These are phyloP conservation scores for Brachyptera putata DNA, from an alignment of 2,888 invertebrate genomes.

Conservation along the genomic window DNA sequence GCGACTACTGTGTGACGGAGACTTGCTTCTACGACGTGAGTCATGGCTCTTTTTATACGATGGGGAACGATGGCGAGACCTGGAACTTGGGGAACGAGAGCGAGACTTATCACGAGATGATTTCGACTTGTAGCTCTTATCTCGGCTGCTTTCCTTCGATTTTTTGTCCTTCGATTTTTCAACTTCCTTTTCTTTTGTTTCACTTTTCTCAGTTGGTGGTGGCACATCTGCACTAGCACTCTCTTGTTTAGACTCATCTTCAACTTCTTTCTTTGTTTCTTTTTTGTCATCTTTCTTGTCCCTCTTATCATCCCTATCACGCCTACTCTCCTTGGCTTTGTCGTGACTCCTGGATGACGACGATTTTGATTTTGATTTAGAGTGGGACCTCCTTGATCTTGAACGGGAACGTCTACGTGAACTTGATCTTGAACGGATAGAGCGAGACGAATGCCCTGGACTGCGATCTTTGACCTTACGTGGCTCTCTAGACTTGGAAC, in stretches of 20 bases:
- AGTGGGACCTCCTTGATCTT: constrained; percentile 37
- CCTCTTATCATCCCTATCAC: constrained; percentile 21
- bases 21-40: constrained; percentile 35
- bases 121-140: constrained; percentile 27
- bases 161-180: constrained; percentile 28
- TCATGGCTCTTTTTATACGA: constrained; percentile 37
- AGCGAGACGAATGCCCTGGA: constrained; percentile 48
- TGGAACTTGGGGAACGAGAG: constrained; percentile 31
- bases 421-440: constrained; percentile 42
- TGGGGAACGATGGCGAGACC: constrained; percentile 31
- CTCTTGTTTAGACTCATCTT: constrained; percentile 21
- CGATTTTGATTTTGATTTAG: constrained; percentile 48
- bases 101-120: constrained; percentile 30
- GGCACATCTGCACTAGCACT: not conserved
- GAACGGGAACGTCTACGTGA: constrained; percentile 38
- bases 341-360: constrained; percentile 45
- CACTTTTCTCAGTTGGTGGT: constrained; percentile 25
- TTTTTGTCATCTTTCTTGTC: constrained; percentile 26
- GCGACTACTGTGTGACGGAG: constrained; percentile 31
- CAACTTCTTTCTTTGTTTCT: constrained; percentile 10
- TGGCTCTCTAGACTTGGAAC: constrained; percentile 49
- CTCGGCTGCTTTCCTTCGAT: constrained; percentile 33
- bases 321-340: constrained; percentile 39
- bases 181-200: constrained; percentile 26
- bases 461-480: constrained; percentile 53